Evolutionary conservation across 2,113 vertebrate species (phyloP).

Genomic region (Danionella cerebrum): DNA sequence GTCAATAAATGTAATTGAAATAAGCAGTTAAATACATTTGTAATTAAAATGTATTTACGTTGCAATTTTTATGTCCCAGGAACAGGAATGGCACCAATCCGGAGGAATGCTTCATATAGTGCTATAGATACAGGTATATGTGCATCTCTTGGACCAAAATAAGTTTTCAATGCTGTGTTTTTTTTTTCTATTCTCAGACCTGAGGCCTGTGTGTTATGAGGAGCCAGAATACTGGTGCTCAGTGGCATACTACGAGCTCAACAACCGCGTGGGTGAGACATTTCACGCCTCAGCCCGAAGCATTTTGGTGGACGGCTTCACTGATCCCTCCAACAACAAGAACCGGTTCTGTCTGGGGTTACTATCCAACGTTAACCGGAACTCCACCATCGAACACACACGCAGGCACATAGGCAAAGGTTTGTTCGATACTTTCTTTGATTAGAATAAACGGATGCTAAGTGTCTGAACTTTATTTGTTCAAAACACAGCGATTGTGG

Average conservation of each 20-base stretch:
- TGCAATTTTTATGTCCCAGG: no score
- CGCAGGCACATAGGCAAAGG: constrained; percentile 97
- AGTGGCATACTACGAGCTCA: constrained; percentile 95
- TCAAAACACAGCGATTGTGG: no score
- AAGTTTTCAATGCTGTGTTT: not conserved
- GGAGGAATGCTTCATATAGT: no score
- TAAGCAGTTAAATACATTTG: no score
- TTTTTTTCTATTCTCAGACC: constrained; percentile 58
- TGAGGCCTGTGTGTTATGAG: constrained; percentile 94
- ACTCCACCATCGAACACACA: constrained; percentile 96
- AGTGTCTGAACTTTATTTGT: no score
- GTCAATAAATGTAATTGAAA: no score
- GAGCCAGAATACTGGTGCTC: constrained; percentile 97
- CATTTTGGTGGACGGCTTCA: constrained; percentile 93
- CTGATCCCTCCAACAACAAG: constrained; percentile 94
- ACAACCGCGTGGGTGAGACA: constrained; percentile 91
- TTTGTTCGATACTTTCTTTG: no score
- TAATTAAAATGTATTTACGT: no score
- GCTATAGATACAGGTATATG: no score
- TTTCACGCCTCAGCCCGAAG: constrained; percentile 92
- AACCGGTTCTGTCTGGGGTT: constrained; percentile 96
- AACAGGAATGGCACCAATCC: no score
- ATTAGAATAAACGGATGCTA: no score
- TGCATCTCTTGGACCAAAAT: no score
- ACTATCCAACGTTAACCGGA: constrained; percentile 95